A percentile compares a stretch with the other conserved stretches of the same genome.
phyloP scores from a whole-genome alignment of 1,140 invertebrate genomes.

The Scaptomyza graminum region DNA sequence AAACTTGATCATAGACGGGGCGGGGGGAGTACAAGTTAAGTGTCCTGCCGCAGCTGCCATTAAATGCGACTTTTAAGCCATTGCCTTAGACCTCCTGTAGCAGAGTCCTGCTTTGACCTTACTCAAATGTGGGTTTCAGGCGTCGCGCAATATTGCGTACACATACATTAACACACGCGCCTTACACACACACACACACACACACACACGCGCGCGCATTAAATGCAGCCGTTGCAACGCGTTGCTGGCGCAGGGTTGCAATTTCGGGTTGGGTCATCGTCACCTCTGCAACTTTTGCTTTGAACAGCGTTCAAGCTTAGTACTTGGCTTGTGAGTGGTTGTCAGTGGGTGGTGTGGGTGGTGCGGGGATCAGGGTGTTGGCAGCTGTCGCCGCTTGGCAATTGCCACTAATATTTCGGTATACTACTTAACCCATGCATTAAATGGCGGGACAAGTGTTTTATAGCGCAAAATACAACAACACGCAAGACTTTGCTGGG shows the following conservation, averaged over 20 bases:
- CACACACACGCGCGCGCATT: slow-evolving; percentile 48
- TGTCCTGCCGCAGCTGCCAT: slow-evolving; percentile 36
- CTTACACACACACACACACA: slow-evolving; percentile 42
- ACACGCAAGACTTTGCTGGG: slow-evolving; percentile 1
- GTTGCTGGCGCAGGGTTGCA: slow-evolving; percentile 56
- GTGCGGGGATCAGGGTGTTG: slow-evolving; percentile 21
- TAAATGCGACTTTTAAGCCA: slow-evolving; percentile 9
- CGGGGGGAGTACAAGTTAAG: no score
- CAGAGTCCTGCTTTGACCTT: slow-evolving; percentile 45
- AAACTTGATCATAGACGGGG: background rate
- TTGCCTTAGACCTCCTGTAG: slow-evolving; percentile 5
- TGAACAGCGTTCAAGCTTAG: slow-evolving; percentile 38
- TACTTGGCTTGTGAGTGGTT: no score
- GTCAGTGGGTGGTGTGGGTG: background rate
- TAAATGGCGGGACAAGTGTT: slow-evolving; percentile 80
- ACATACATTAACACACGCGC: slow-evolving; percentile 13
- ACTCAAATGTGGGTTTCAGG: slow-evolving; percentile 47
- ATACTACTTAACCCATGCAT: slow-evolving; percentile 78
- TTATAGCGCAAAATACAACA: slow-evolving; percentile 32
- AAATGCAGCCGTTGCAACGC: slow-evolving; percentile 73
- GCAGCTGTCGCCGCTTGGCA: slow-evolving; percentile 66
- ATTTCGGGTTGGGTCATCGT: slow-evolving; percentile 50
- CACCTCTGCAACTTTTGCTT: slow-evolving; percentile 28
- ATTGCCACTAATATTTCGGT: slow-evolving; percentile 71
- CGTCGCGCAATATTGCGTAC: slow-evolving; percentile 55